Conservation (phyloP, 2,888 invertebrate species). For the Zele albiditarsus region DNA sequence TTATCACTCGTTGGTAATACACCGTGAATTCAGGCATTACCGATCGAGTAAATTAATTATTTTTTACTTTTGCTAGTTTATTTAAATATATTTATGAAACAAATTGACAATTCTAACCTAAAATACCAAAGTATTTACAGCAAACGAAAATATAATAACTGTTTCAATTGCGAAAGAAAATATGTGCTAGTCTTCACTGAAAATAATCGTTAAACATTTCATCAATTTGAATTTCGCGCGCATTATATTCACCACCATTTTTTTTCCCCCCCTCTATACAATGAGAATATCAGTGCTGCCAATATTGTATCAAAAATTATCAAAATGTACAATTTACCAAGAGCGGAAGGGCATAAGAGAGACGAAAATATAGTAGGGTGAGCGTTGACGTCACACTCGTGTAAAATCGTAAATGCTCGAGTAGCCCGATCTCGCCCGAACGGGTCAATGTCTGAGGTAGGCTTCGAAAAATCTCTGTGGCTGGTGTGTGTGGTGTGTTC, state of each 20-base stretch:
- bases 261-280: not conserved
- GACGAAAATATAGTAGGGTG: not conserved
- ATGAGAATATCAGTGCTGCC: not conserved
- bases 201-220: no score
- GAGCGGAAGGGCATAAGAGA: no score
- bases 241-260: not conserved
- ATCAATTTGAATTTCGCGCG: not conserved
- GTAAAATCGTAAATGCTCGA: constrained; percentile 75
- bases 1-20: constrained; percentile 23
- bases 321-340: not conserved
- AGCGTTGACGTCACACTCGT: constrained; percentile 69
- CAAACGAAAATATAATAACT: no score
- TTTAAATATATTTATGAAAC: no score
- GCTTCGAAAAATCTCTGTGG: constrained; percentile 77
- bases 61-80: no score
- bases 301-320: not conserved
- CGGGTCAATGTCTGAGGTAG: constrained; percentile 80
- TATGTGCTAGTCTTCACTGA: no score
- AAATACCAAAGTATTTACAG: no score
- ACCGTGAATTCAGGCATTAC: not conserved
- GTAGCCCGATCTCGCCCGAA: constrained; percentile 80
- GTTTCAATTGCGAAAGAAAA: no score
- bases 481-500: constrained; percentile 73
- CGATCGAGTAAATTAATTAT: no score
- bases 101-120: no score